Evolutionary conservation across 1,140 invertebrate genomes (phyloP).

Genomic region (Drosophila guanche): DNA sequence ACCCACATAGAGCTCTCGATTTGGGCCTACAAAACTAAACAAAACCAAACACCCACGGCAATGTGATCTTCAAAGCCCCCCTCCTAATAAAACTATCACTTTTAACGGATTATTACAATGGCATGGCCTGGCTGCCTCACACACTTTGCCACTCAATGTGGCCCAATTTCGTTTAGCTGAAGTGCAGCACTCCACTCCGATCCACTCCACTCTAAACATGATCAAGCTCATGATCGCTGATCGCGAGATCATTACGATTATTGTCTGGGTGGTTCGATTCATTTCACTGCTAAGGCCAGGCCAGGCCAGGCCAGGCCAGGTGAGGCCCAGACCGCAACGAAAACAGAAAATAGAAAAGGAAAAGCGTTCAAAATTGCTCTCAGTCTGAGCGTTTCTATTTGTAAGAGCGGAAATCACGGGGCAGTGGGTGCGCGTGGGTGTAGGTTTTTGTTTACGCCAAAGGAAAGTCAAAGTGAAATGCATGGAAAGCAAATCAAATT

Average conservation of each 20-base stretch:
- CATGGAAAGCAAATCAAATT: slow-evolving; percentile 76
- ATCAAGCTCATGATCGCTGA: slow-evolving; percentile 24
- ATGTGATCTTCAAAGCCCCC: slow-evolving; percentile 34
- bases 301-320: background rate
- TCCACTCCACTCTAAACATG: slow-evolving; percentile 34
- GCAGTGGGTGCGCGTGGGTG: slow-evolving; percentile 60
- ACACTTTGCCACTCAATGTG: slow-evolving; percentile 68
- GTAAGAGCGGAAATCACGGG: slow-evolving; percentile 49
- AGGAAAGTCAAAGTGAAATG: slow-evolving; percentile 80
- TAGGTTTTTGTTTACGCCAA: slow-evolving; percentile 43
- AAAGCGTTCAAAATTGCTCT: slow-evolving; percentile 77
- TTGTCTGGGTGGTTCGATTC: slow-evolving; percentile 55
- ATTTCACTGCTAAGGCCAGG: slow-evolving; percentile 52
- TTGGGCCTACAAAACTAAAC: slow-evolving; percentile 23
- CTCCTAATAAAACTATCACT: slow-evolving; percentile 40
- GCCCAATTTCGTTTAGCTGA: slow-evolving; percentile 65
- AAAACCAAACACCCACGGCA: slow-evolving; percentile 55
- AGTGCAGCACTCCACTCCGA: slow-evolving; percentile 37
- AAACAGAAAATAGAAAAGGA: slow-evolving; percentile 59
- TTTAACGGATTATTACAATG: slow-evolving; percentile 42
- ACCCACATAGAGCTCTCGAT: slow-evolving; percentile 37
- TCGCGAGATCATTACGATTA: slow-evolving; percentile 59
- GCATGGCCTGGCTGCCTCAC: slow-evolving; percentile 12
- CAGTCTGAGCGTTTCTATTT: slow-evolving; percentile 44
- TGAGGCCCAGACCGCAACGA: slow-evolving; percentile 27